phyloP scores from a whole-genome alignment of 2,888 invertebrate species.

The Toxonevra muliebris region DNA sequence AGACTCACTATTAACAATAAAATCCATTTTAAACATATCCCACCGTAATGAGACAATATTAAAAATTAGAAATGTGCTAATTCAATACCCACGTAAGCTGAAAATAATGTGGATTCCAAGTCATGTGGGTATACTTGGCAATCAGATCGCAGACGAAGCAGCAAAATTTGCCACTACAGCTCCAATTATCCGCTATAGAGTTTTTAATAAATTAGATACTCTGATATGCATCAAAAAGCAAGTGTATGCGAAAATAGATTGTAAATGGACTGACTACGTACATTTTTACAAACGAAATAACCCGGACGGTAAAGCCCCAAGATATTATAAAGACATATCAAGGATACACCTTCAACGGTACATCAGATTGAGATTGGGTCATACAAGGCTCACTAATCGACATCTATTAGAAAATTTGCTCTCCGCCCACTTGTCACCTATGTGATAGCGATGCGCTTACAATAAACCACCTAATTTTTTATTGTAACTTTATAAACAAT shows the following conservation, averaged over 20 bases:
- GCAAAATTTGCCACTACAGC: too few species aligned
- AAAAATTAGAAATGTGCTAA: not conserved
- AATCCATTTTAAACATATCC: slow-evolving; percentile 2
- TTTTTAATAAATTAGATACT: not conserved
- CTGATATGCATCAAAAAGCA: not conserved
- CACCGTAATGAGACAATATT: not conserved
- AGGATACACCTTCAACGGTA: too few species aligned
- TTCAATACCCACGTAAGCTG: slow-evolving; percentile 3
- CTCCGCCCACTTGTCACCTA: not conserved
- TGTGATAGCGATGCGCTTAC: not conserved
- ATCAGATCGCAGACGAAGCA: too few species aligned
- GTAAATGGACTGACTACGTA: not conserved
- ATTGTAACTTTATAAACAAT: not conserved
- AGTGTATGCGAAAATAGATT: not conserved
- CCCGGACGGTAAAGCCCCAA: not conserved
- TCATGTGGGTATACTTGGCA: slow-evolving; percentile 7
- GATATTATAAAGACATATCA: too few species aligned
- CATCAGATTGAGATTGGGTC: not conserved
- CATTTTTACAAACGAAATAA: not conserved
- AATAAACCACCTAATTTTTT: not conserved
- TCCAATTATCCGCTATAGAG: not conserved
- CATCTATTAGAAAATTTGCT: not conserved
- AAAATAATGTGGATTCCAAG: slow-evolving; percentile 7
- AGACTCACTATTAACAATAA: slow-evolving; percentile 8
- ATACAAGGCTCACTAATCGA: not conserved